Conservation (phyloP, 2,113 vertebrate genomes). For the Gobiocypris rarus region DNA sequence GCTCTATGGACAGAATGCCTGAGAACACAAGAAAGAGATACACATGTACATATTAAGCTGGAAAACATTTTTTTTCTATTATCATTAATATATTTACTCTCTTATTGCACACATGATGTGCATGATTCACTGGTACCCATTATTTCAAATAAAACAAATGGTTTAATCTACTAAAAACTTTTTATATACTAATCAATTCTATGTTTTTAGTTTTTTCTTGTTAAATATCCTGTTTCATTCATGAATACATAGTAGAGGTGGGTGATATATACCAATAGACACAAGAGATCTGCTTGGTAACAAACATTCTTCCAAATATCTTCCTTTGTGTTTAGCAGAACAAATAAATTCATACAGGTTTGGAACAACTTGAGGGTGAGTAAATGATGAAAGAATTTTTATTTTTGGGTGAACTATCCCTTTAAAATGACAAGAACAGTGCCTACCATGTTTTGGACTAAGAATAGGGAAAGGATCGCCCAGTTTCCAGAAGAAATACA, state of each 20-base stretch:
- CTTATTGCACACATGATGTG: background rate
- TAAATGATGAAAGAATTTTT: no score
- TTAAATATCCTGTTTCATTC: background rate
- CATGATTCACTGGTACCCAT: background rate
- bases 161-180: background rate
- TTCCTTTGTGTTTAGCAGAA: no score
- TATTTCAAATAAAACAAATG: background rate
- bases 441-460: constrained; percentile 94
- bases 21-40: constrained; percentile 17
- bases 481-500: constrained; percentile 99
- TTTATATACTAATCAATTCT: background rate
- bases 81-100: background rate
- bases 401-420: no score
- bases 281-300: no score
- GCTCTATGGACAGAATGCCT: constrained; percentile 98
- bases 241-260: background rate
- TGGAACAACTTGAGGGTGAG: no score
- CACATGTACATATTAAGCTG: background rate
- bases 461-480: constrained; percentile 98
- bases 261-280: no score
- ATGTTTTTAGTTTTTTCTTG: background rate
- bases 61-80: background rate
- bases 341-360: no score
- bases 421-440: constrained; percentile 51
- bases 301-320: no score